Evolutionary conservation across 2,113 vertebrate genomes (phyloP), one percentile per base, ranked within the genome.

Genomic region (Diadophis punctatus): DNA sequence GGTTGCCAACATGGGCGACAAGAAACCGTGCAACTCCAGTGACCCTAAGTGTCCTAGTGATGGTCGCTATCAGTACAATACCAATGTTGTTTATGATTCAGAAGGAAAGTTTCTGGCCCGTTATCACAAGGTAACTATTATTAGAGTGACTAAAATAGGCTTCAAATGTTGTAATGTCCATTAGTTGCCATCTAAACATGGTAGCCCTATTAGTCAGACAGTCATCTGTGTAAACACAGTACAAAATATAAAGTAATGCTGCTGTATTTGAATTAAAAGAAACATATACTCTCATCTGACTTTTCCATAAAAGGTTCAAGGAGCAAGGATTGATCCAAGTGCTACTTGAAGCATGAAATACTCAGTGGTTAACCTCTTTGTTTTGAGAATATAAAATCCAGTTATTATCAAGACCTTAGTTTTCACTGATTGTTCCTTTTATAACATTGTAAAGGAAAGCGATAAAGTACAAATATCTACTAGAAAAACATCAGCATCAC

Each of bases 1-100:
- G 52, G 98, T 98, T 96, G 98, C 96, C 39, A 99, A 98, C 96
- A 97, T 97, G 95, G 93, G 94, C 49, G 96, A 97, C 87, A 96
- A 95, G 90, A 97, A 97, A 43, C 8, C 1, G 0, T 96, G 93
- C 30, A 96, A 94, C 58, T 84, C n/a, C 56, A 95, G 86, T 87
- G 93, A 97, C 56, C 68, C 55, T 0, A 86, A 68, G 23, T 97
- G 97, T 34, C 95, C 95, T 11, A 68, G 49, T 0, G 93, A 96
- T 85, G 94, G 95, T 18, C 89, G 0, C 80, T 97, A 96, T 93
- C 96, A 96, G 4, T 97, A 96, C 90, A 97, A 97, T 74, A 96
- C 93, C 30, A 90, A 95, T 0, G 52, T 97, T 56, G 94, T 96
- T 39, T 97, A 97, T 95, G 96, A 96, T 87, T 95, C 91, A 16